These are phyloP conservation scores for Pseudochaenichthys georgianus DNA, from an alignment of 2,797 vertebrate genomes.

Conservation along the genomic window DNA sequence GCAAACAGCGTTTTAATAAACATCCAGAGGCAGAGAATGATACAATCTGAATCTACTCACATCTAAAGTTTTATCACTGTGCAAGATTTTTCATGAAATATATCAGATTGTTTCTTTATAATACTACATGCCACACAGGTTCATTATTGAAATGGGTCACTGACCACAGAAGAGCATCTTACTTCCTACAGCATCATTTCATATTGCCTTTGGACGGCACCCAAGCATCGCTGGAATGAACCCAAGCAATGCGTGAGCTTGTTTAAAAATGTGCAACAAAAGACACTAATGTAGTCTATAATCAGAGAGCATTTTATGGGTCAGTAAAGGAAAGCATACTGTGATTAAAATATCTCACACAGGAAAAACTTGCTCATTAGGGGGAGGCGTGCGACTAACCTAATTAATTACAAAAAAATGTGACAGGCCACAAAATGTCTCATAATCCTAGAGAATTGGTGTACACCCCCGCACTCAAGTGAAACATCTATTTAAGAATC, in stretches of 20 bases:
- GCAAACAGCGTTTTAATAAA: constrained; percentile 53
- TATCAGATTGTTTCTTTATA: constrained; percentile 54
- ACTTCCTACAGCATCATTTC: constrained; percentile 61
- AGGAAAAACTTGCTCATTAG: constrained; percentile 64
- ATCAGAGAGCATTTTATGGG: constrained; percentile 64
- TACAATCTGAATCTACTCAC: constrained; percentile 21
- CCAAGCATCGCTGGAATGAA: constrained; percentile 56
- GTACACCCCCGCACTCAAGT: too few species aligned
- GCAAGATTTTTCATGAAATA: constrained; percentile 42
- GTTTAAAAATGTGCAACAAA: constrained; percentile 63
- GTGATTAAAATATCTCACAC: constrained; percentile 49
- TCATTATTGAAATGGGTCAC: constrained; percentile 24
- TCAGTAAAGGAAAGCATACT: constrained; percentile 65
- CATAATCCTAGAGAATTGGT: too few species aligned
- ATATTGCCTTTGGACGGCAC: constrained; percentile 66
- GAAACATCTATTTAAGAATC: too few species aligned
- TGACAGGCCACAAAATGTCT: too few species aligned
- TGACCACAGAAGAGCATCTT: constrained; percentile 38
- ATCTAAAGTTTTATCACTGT: constrained; percentile 33
- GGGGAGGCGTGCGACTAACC: neutral
- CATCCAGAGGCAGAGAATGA: constrained; percentile 18
- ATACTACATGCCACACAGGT: constrained; percentile 23
- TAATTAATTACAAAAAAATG: too few species aligned
- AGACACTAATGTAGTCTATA: constrained; percentile 69
- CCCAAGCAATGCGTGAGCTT: constrained; percentile 53